phyloP scores from a whole-genome alignment of 2,113 vertebrate species.

The Anhinga rufa region DNA sequence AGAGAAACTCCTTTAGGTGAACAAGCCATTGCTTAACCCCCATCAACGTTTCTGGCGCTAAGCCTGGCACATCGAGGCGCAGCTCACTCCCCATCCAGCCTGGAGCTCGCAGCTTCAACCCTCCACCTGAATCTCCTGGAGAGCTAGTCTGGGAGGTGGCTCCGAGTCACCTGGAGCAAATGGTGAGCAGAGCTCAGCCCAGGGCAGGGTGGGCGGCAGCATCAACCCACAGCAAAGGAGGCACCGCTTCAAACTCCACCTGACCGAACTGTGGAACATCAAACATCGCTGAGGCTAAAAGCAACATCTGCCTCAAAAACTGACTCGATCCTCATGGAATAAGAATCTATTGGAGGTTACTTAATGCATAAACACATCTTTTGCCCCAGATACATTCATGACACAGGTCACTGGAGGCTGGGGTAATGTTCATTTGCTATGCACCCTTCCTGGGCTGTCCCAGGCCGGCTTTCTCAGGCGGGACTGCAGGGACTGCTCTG shows the following conservation, averaged over 20 bases:
- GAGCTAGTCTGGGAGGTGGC: neutral
- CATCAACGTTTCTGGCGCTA: neutral
- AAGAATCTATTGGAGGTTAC: neutral
- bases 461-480: neutral
- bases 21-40: no score
- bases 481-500: neutral
- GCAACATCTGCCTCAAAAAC: neutral
- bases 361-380: neutral
- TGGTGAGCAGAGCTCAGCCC: neutral
- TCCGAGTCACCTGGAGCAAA: neutral
- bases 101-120: neutral
- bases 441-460: neutral
- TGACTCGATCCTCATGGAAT: neutral
- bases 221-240: neutral
- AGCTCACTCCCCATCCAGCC: neutral
- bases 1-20: neutral
- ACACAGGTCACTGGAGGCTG: neutral
- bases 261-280: neutral
- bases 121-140: no score
- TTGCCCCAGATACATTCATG: neutral
- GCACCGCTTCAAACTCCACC: neutral
- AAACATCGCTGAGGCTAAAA: neutral
- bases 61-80: neutral
- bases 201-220: neutral
- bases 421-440: neutral